Conservation (phyloP, 2,797 vertebrate species). For the Pagetopsis macropterus region DNA sequence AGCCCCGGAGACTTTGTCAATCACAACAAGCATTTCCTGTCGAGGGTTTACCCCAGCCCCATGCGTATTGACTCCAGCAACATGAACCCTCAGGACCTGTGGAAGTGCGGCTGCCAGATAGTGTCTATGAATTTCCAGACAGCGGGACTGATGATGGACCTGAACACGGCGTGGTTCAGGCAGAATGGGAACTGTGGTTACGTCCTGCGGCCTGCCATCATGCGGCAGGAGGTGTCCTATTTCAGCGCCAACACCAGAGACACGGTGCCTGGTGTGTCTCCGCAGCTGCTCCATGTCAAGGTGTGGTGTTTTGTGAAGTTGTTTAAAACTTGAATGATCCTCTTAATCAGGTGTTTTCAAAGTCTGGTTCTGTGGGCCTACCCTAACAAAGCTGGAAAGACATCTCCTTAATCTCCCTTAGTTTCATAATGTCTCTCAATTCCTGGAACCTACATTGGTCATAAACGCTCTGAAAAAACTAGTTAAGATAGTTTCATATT, state of each 20-base stretch:
- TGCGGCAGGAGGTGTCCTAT: slow-evolving; percentile 94
- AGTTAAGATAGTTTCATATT: too few species aligned
- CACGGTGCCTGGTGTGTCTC: slow-evolving; percentile 92
- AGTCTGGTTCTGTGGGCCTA: too few species aligned
- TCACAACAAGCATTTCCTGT: slow-evolving; percentile 93
- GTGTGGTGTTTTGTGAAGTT: slow-evolving; percentile 33
- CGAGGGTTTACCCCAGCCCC: slow-evolving; percentile 90
- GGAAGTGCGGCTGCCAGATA: slow-evolving; percentile 96
- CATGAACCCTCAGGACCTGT: slow-evolving; percentile 95
- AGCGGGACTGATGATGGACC: slow-evolving; percentile 95
- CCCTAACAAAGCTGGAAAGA: too few species aligned
- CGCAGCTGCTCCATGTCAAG: slow-evolving; percentile 96
- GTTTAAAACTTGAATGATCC: not conserved
- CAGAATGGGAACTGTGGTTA: slow-evolving; percentile 95
- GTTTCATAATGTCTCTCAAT: too few species aligned
- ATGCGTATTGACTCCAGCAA: slow-evolving; percentile 95
- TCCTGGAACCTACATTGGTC: too few species aligned
- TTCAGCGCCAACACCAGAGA: slow-evolving; percentile 94
- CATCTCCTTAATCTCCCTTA: too few species aligned
- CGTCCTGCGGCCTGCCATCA: slow-evolving; percentile 92
- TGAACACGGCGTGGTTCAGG: slow-evolving; percentile 93
- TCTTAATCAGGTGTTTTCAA: not conserved
- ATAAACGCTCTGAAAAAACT: too few species aligned
- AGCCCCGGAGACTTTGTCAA: slow-evolving; percentile 92
- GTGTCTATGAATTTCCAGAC: slow-evolving; percentile 97